phyloP scores from a whole-genome alignment of 2,888 invertebrate genomes.

The Parnassius smintheus region DNA sequence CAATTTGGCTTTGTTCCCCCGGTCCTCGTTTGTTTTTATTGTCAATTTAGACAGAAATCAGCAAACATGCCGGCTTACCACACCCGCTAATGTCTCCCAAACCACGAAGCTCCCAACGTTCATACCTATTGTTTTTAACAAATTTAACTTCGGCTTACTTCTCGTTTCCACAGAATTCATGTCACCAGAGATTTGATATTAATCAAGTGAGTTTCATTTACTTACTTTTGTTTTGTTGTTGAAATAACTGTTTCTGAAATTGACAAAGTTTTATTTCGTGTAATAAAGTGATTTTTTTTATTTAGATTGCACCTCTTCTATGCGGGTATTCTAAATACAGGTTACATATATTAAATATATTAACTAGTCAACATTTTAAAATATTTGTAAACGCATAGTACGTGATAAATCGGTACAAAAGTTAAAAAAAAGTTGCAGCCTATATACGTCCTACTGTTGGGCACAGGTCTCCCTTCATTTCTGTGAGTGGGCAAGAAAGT shows the following conservation, averaged over 20 bases:
- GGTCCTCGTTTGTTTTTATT: conserved; percentile 10
- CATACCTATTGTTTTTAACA: conserved; percentile 21
- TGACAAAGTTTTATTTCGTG: no score
- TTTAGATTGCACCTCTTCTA: no score
- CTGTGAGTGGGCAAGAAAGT: no score
- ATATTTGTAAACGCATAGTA: no score
- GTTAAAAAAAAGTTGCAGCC: no score
- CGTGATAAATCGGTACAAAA: no score
- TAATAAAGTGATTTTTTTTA: no score
- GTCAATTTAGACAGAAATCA: conserved; percentile 19
- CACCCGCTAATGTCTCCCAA: neutral
- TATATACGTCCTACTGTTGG: no score
- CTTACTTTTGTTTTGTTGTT: conserved; percentile 16
- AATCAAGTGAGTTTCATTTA: conserved; percentile 18
- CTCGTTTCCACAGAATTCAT: conserved; percentile 8
- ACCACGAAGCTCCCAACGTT: neutral
- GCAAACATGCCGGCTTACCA: neutral
- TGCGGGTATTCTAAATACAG: no score
- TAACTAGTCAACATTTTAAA: no score
- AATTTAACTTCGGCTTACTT: conserved; percentile 13
- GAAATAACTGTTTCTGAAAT: conserved; percentile 2
- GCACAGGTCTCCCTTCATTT: no score
- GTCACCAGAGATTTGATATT: conserved; percentile 20
- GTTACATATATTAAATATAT: no score
- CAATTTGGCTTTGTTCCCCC: conserved; percentile 11